Conservation (phyloP, 2,888 invertebrate genomes). For the Leptodirus hochenwartii region DNA sequence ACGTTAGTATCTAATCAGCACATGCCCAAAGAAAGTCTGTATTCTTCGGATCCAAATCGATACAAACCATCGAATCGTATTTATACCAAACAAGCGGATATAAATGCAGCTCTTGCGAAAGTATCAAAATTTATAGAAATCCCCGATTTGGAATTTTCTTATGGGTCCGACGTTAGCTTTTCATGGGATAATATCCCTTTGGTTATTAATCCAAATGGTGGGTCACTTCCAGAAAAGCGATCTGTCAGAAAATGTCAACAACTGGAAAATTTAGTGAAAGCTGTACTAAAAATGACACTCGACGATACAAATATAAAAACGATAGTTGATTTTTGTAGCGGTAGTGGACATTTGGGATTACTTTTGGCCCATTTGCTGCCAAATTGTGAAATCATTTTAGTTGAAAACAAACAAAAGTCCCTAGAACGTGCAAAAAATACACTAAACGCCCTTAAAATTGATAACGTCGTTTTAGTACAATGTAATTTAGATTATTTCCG, state of each 20-base stretch:
- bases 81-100: constrained; percentile 60
- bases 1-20: too few relatives aligned
- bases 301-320: constrained; percentile 19
- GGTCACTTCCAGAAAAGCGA: constrained; percentile 52
- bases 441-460: constrained; percentile 41
- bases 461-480: constrained; percentile 64
- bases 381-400: constrained; percentile 54
- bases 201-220: constrained; percentile 58
- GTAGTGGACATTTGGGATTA: constrained; percentile 85
- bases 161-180: constrained; percentile 29
- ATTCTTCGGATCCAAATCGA: constrained; percentile 60
- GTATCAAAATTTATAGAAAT: constrained; percentile 29
- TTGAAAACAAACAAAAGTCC: constrained; percentile 87
- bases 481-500: constrained; percentile 82
- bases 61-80: constrained; percentile 54
- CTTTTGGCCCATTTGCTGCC: constrained; percentile 65
- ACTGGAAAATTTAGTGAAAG: constrained; percentile 63
- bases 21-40: constrained; percentile 37
- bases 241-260: constrained; percentile 68
- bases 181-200: constrained; percentile 56
- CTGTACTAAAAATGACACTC: constrained; percentile 48
- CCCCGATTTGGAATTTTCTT: constrained; percentile 22
- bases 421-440: constrained; percentile 53
- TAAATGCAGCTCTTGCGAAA: constrained; percentile 38
- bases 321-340: constrained; percentile 89